Evolutionary conservation across 1,140 invertebrate species (phyloP), one percentile per base, ranked within the genome.

Genomic region (Aplysia californica): DNA sequence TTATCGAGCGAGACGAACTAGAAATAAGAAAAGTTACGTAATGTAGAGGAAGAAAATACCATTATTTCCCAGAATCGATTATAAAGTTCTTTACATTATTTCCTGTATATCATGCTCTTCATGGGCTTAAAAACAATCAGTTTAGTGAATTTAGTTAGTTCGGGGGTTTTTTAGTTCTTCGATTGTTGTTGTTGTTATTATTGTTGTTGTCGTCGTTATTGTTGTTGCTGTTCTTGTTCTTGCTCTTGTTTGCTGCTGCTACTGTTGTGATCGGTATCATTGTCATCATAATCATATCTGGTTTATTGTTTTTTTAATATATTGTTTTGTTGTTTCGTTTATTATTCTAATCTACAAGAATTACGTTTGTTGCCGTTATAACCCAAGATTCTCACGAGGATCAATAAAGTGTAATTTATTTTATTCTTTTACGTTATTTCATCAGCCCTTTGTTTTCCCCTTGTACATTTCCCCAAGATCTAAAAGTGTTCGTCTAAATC

Each of bases 161-260:
- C 36, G 6, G 23, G 21, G 26, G 23, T 33, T n/a, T 31, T 66
- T 26, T 31, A 33, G 64, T 66, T 66, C 26, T 66, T 66, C 5
- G 38, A 18, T 21, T 69, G 15, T 21, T 69, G 15, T 21, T 69
- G 26, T 69, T 69, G 35, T 69, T 69, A 44, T 69, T 69, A 44
- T 69, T 69, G 35, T 69, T 69, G 26, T 39, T 69, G 26, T 69
- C 44, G 26, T 69, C 44, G 35, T 69, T 69, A 23, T 69, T 69
- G 26, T 69, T 69, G 6, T 39, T 69, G 26, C 23, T 39, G 26
- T 69, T 69, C 23, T 69, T 69, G 26, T 69, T 69, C 10, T 69
- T 69, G 26, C 26, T 41, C 10, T 38, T 69, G 35, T 69, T 69
- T 69, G 44, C 44, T 69, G 44, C 44, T 69, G 44, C 44, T 44